Percentiles rank a stretch among this genome's conserved stretches.
These are phyloP conservation scores for Apis laboriosa DNA, from an alignment of 1,140 invertebrate genomes.

Conservation along the genomic window DNA sequence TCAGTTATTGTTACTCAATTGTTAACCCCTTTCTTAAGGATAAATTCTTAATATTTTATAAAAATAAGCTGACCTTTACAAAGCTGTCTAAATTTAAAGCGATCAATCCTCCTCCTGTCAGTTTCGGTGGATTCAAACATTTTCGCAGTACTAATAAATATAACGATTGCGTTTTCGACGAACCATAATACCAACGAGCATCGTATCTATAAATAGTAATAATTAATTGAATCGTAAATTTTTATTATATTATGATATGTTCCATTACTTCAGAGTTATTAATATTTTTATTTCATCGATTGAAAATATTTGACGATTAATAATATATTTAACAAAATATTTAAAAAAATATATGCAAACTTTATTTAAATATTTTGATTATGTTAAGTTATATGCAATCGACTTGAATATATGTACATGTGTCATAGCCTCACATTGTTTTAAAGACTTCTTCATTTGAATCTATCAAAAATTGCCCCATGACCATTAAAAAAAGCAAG, in stretches of 20 bases:
- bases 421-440: neutral
- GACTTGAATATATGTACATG: too few relatives aligned
- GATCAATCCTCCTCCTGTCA: neutral
- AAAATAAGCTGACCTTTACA: neutral
- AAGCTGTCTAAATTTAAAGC: neutral
- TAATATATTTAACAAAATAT: too few relatives aligned
- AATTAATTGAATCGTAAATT: neutral
- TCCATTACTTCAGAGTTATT: too few relatives aligned
- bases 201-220: neutral
- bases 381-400: too few relatives aligned
- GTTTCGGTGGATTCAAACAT: neutral
- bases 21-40: too few relatives aligned
- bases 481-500: neutral
- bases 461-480: slow-evolving; percentile 2
- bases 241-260: neutral
- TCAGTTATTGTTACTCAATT: neutral
- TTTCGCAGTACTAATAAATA: neutral
- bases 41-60: neutral
- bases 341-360: too few relatives aligned
- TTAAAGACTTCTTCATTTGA: neutral
- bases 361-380: too few relatives aligned
- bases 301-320: too few relatives aligned
- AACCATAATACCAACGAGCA: neutral
- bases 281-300: too few relatives aligned
- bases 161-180: neutral